These are phyloP conservation scores for Pampusana beccarii DNA, from an alignment of 2,113 vertebrate genomes.

Conservation along the genomic window DNA sequence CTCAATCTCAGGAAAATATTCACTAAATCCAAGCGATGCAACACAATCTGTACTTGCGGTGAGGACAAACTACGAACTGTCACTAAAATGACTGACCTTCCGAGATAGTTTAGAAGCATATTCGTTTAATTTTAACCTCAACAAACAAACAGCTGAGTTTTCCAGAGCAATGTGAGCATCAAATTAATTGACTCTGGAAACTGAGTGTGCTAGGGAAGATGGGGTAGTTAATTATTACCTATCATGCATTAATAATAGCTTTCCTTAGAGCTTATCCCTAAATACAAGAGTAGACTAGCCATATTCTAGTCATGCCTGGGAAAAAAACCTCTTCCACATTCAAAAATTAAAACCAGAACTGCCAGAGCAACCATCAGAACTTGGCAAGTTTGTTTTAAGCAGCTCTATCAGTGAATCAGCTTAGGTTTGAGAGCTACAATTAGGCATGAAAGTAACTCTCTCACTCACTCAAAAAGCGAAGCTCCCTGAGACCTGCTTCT, in stretches of 20 bases:
- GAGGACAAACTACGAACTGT: not conserved
- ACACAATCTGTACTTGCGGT: not conserved
- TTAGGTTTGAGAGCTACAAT: not conserved
- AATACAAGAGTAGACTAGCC: not conserved
- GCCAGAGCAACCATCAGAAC: not conserved
- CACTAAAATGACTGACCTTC: not conserved
- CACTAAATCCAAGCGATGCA: not conserved
- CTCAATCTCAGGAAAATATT: not conserved
- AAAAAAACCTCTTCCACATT: not conserved
- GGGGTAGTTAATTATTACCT: conserved; percentile 6
- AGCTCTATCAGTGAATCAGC: not conserved
- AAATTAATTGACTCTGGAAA: not conserved
- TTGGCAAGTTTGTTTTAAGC: not conserved
- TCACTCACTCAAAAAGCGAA: not conserved
- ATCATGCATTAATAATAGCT: not conserved
- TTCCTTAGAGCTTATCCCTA: not conserved
- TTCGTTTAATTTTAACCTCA: not conserved
- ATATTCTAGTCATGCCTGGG: not conserved
- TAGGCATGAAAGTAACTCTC: not conserved
- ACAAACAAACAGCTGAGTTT: not conserved
- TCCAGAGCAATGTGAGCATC: not conserved
- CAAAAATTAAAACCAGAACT: not conserved
- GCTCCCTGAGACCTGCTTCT: not conserved
- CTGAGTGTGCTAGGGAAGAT: not conserved
- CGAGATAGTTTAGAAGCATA: not conserved